These are phyloP conservation scores for Oryzias curvinotus DNA, from an alignment of 2,113 vertebrate genomes.

Conservation along the genomic window DNA sequence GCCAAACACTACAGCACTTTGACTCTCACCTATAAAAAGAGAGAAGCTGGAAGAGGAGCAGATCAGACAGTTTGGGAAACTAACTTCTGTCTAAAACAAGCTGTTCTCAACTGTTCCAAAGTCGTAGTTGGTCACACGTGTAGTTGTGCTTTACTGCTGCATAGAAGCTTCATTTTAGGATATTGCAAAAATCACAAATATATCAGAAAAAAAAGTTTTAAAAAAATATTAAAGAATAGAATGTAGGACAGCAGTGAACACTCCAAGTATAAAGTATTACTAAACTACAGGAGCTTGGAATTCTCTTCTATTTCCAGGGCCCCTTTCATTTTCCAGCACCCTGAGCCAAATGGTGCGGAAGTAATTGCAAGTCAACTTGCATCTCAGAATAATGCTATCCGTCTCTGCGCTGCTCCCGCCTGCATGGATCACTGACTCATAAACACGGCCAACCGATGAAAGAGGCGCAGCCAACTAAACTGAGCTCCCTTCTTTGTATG, in stretches of 20 bases:
- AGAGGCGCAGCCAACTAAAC: conserved; percentile 22
- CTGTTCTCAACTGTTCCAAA: too few species aligned
- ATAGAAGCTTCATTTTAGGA: too few species aligned
- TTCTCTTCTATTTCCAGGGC: conserved; percentile 32
- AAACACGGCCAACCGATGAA: conserved; percentile 27
- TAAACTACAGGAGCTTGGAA: conserved; percentile 22
- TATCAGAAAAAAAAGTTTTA: too few species aligned
- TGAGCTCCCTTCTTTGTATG: conserved; percentile 9
- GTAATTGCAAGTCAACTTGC: conserved; percentile 60
- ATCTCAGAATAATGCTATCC: conserved; percentile 43
- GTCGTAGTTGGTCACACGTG: too few species aligned
- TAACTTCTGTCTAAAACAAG: too few species aligned
- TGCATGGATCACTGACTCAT: conserved; percentile 57
- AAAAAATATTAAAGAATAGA: too few species aligned
- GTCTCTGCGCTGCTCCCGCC: conserved; percentile 37
- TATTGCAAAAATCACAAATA: too few species aligned
- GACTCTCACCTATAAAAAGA: too few species aligned
- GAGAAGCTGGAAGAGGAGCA: too few species aligned
- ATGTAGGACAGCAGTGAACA: neutral
- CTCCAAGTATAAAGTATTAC: conserved; percentile 7
- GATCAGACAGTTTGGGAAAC: too few species aligned
- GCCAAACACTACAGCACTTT: neutral
- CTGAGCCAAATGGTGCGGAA: conserved; percentile 54
- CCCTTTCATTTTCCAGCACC: conserved; percentile 40
- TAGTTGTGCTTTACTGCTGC: too few species aligned